phyloP scores from a whole-genome alignment of 2,113 vertebrate species.

The Cephalopholis sonnerati region DNA sequence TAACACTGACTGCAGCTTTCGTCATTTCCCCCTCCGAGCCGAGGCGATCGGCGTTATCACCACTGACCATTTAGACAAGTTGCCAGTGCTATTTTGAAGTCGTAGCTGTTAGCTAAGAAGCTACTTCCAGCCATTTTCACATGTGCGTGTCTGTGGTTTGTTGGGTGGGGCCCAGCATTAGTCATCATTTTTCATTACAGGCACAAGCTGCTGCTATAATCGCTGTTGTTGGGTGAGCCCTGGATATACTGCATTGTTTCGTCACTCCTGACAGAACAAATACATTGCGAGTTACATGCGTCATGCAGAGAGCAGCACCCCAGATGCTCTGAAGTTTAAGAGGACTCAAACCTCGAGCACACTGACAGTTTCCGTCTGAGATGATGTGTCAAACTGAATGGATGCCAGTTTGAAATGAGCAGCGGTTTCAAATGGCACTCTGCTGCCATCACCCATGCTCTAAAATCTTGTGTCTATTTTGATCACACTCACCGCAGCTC shows the following conservation, averaged over 20 bases:
- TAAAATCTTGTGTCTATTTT: slow-evolving; percentile 52
- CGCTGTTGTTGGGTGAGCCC: slow-evolving; percentile 9
- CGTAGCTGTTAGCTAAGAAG: slow-evolving; percentile 3
- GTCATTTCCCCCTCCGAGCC: slow-evolving; percentile 5
- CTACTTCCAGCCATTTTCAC: slow-evolving; percentile 45
- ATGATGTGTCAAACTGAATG: neutral
- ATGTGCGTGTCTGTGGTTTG: slow-evolving; percentile 59
- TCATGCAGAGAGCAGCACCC: neutral
- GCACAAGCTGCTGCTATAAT: slow-evolving; percentile 16
- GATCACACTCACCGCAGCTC: neutral
- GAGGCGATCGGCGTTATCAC: slow-evolving; percentile 10
- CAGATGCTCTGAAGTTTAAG: neutral
- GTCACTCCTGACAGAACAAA: neutral
- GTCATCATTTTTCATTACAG: slow-evolving; percentile 75
- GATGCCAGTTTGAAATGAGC: slow-evolving; percentile 1
- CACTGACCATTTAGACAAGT: slow-evolving; percentile 4
- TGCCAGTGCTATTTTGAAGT: slow-evolving; percentile 46
- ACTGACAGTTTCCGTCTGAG: slow-evolving; percentile 21
- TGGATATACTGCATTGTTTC: slow-evolving; percentile 29
- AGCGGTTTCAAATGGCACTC: slow-evolving; percentile 9
- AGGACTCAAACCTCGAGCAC: neutral
- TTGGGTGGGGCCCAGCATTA: slow-evolving; percentile 76
- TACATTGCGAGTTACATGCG: neutral
- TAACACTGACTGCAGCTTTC: neutral
- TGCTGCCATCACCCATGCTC: neutral